These are phyloP conservation scores for Heliocidaris erythrogramma DNA, from an alignment of 35 echinoderm and acorn worm genomes.

Conservation along the genomic window DNA sequence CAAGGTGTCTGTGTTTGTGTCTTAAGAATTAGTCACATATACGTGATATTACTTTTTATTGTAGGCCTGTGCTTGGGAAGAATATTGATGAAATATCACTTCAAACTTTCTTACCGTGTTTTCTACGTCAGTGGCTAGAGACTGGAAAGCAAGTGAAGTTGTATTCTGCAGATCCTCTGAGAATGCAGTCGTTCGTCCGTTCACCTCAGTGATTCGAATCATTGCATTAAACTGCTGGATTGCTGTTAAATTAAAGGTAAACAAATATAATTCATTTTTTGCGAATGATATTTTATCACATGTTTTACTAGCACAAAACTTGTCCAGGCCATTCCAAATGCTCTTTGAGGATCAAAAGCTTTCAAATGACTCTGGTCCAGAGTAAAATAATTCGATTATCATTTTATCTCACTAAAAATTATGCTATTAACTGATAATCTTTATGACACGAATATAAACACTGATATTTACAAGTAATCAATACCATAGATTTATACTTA, in stretches of 20 bases:
- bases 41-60: no score
- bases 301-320: no score
- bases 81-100: no score
- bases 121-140: conserved; percentile 27
- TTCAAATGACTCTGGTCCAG: background rate
- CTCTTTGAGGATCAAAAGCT: no score
- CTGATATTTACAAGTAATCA: no score
- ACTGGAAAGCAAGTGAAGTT: conserved; percentile 3
- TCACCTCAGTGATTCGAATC: conserved; percentile 37
- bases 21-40: no score
- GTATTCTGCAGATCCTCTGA: conserved; percentile 36
- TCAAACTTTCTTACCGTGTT: conserved; percentile 18
- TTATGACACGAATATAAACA: background rate
- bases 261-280: no score
- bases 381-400: background rate
- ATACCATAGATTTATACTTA: no score
- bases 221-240: conserved; percentile 17
- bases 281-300: no score
- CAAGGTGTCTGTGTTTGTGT: no score
- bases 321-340: no score
- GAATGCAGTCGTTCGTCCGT: background rate
- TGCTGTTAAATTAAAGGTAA: background rate
- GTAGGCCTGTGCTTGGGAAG: no score
- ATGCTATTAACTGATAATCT: background rate
- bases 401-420: background rate